Base-by-base conservation (phyloP, 2,797 vertebrate species). In the Macrochelys suwanniensis region DNA sequence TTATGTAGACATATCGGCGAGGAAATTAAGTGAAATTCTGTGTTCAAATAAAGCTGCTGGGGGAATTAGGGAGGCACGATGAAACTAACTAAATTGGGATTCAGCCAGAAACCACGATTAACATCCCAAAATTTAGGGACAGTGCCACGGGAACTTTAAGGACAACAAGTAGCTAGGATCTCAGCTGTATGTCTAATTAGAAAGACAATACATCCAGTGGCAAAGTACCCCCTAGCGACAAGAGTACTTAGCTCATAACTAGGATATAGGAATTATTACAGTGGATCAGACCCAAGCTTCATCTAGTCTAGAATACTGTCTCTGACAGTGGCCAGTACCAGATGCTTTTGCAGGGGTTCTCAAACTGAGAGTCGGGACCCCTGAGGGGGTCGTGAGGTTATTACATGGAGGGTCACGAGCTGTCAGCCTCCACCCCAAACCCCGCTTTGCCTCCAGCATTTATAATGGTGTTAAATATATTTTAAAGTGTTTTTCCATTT, bases 61-160 rank as follows among this genome's bases (percentile, higher is more conserved):
- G 95, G 91, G 47, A 95, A 94, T 49, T n/a, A 42, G 79, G 74
- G 57, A 96, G 59, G 47, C 4, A 1, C 45, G 47, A 91, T 61
- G 87, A 95, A 96, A 96, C 82, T 57, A 96, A 91, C 57, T 82
- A 57, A 97, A 87, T 1, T 94, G 37, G 45, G 65, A 89, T 37
- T 49, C 0, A 84, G 89, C 49, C 82, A 92, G 74, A 92, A 94
- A 96, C 42, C 31, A 90, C 45, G 25, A 93, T 92, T 91, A 96
- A 94, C 45, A 51, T 21, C 28, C 21, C 74, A 33, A 50, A 76
- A 45, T 25, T 65, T 28, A 42, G 49, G 47, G 26, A 33, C 5
- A n/a, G 33, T 31, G 49, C 25, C 11, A 53, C 77, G 71, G 85
- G 83, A 95, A 54, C 0, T 0, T 42, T 54, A 82, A 78, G 56